Evolutionary conservation across 2,797 vertebrate species (phyloP), one percentile per base, ranked within the genome.

Genomic region (Girardinus metallicus): DNA sequence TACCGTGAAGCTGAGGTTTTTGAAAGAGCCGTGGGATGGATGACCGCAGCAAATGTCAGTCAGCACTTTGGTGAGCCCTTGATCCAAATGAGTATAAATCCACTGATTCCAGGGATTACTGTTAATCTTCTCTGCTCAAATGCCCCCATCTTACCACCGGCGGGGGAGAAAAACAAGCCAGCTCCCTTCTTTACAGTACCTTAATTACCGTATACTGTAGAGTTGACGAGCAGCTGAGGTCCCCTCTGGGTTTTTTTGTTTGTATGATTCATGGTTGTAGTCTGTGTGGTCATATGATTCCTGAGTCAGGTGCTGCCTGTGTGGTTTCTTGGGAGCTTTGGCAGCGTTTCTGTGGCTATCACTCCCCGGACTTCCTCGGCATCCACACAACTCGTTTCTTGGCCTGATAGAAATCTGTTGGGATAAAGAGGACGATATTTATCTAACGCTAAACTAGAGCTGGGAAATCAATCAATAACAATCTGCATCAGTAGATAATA

Each of bases 351-450:
- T 39, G 31, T 2, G 44, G 74, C 47, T 64, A 64, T 98, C 93
- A 99, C 75, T 95, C 95, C 75, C 92, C 95, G 31, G 96, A 96
- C 86, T 97, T 97, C 77, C 89, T 91, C 0, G 93, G 88, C 75
- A 86, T 93, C 79, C 76, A 89, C 73, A 96, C 83, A 0, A 95
- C 90, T 93, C 96, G 95, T 80, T 95, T 85, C 89, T 98, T 99
- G 43, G 96, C 89, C 88, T 95, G 95, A 85, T 98, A 99, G 95
- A 97, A 99, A 90, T 99, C 98, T 99, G 94, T 64, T 76, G 53
- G 89, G 81, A 85, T 41, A 90, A 16, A 87, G 41, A 71, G 80
- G 21, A 76, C 78, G 71, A 43, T 83, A 44, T 53, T 34, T 89
- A 71, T 43, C 26, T 47, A 3, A 15, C 6, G 26, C 2, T 23